A percentile compares a stretch with the other conserved stretches of the same genome.
Evolutionary conservation across 2,797 vertebrate species (phyloP).

Genomic region (Semotilus atromaculatus): DNA sequence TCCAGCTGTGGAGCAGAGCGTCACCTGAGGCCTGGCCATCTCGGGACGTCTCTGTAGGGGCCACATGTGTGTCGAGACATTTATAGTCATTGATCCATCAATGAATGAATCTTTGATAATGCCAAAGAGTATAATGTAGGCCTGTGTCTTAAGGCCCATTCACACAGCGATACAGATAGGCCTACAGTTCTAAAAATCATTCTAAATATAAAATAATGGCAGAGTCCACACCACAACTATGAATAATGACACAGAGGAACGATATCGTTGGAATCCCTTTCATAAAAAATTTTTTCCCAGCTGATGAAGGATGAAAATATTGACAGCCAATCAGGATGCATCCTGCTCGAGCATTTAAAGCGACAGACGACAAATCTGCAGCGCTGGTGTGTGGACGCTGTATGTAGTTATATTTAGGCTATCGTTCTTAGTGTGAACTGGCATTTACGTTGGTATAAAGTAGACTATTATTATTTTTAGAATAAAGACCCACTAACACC

Average conservation of each 20-base stretch:
- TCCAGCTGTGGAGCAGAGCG: constrained; percentile 26
- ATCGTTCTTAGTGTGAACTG: background rate
- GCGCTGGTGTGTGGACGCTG: background rate
- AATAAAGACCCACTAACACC: background rate
- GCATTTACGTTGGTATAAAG: background rate
- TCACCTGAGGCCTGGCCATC: constrained; percentile 36
- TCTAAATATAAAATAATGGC: background rate
- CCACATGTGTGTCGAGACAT: constrained; percentile 13
- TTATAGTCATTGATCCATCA: constrained; percentile 24
- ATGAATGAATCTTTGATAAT: constrained; percentile 3
- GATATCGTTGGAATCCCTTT: background rate
- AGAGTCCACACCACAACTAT: background rate
- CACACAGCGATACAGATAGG: background rate
- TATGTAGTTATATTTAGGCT: background rate
- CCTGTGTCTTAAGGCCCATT: background rate
- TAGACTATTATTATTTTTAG: background rate
- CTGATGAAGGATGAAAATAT: background rate
- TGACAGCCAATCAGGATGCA: background rate
- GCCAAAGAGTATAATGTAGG: background rate
- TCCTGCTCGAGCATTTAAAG: background rate
- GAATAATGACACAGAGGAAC: background rate
- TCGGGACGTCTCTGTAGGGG: constrained; percentile 10
- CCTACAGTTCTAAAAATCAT: background rate
- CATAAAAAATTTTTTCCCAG: background rate
- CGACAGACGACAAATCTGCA: background rate